These are phyloP conservation scores for Chirona hameri DNA, from an alignment of 2,888 invertebrate species.

Conservation along the genomic window DNA sequence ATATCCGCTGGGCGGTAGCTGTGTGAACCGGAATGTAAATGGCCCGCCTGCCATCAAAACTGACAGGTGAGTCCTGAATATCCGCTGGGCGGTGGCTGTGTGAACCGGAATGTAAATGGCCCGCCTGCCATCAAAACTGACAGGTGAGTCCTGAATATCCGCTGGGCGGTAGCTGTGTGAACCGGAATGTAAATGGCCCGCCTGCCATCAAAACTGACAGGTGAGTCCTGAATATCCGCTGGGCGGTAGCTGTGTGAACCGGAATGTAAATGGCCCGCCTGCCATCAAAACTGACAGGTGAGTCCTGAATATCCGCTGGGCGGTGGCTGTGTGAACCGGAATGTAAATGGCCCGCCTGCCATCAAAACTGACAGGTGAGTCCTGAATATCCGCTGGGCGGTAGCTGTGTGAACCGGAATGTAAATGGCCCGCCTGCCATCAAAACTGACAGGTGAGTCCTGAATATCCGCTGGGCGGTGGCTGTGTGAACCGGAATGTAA, in stretches of 20 bases:
- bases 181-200: conserved; percentile 47
- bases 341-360: conserved; percentile 51
- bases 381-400: too few relatives aligned
- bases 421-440: conserved; percentile 53
- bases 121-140: conserved; percentile 56
- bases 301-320: not conserved
- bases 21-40: too few relatives aligned
- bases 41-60: conserved; percentile 56
- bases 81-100: too few relatives aligned
- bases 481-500: too few relatives aligned
- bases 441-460: conserved; percentile 49
- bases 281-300: conserved; percentile 52
- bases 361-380: conserved; percentile 51
- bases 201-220: conserved; percentile 54
- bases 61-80: conserved; percentile 45
- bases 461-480: too few relatives aligned
- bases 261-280: conserved; percentile 50
- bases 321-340: too few relatives aligned
- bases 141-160: conserved; percentile 40
- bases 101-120: conserved; percentile 42
- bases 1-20: too few relatives aligned
- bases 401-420: too few relatives aligned
- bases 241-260: too few relatives aligned
- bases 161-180: too few relatives aligned
- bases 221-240: conserved; percentile 1